Conservation (phyloP, 92 coral and sea anemone genomes). For the Parazoanthus swiftii region DNA sequence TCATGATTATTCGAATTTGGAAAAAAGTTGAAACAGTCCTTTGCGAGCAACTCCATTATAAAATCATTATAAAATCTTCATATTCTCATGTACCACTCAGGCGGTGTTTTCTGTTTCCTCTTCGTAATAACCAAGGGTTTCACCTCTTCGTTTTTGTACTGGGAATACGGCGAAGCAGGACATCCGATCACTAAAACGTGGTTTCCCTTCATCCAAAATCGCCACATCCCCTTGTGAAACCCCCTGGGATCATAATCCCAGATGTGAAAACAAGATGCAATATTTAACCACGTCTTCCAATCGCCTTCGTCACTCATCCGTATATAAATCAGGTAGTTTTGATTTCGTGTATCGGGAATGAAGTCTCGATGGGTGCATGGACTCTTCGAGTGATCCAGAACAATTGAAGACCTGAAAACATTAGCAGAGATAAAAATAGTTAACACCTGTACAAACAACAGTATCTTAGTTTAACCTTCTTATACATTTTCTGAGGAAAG, state of each 20-base stretch:
- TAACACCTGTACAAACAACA: neutral
- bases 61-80: neutral
- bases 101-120: constrained; percentile 50
- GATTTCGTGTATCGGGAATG: constrained; percentile 58
- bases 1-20: no score
- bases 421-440: neutral
- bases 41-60: neutral
- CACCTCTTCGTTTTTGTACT: constrained; percentile 47
- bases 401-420: constrained; percentile 49
- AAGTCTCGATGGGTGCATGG: constrained; percentile 69
- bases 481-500: no score
- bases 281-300: constrained; percentile 66
- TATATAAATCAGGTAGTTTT: constrained; percentile 59
- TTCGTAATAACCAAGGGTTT: constrained; percentile 51
- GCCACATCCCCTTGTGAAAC: constrained; percentile 69
- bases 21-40: no score
- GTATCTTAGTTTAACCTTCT: neutral
- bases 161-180: constrained; percentile 75
- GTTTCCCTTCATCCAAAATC: constrained; percentile 70
- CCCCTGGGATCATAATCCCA: constrained; percentile 80
- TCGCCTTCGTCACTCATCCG: constrained; percentile 54
- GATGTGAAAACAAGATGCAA: constrained; percentile 65
- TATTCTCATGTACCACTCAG: constrained; percentile 37
- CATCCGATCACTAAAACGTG: constrained; percentile 73
- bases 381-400: constrained; percentile 69